phyloP scores from a whole-genome alignment of 2,888 invertebrate genomes.

The Drosophila borealis region DNA sequence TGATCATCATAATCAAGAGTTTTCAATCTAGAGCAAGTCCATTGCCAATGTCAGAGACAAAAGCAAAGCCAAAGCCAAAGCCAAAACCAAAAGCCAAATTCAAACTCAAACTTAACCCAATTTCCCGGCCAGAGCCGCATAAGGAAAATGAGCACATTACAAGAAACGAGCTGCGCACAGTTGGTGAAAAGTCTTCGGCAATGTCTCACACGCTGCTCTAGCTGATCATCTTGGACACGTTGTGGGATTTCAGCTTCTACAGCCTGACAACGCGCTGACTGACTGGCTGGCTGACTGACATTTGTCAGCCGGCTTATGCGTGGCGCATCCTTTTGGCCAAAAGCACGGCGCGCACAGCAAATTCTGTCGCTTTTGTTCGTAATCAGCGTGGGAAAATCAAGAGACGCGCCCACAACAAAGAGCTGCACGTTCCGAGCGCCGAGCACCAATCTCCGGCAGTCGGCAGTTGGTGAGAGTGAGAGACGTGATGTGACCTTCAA shows the following conservation, averaged over 20 bases:
- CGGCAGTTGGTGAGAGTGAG: neutral
- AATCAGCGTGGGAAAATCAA: slow-evolving; percentile 63
- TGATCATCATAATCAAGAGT: slow-evolving; percentile 29
- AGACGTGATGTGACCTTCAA: slow-evolving; percentile 48
- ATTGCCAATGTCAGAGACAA: slow-evolving; percentile 47
- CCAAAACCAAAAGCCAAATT: slow-evolving; percentile 54
- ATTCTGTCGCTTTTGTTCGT: slow-evolving; percentile 39
- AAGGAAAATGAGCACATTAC: slow-evolving; percentile 81
- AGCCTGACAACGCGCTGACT: slow-evolving; percentile 23
- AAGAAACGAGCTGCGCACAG: slow-evolving; percentile 47
- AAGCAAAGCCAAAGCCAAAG: slow-evolving; percentile 2
- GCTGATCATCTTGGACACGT: slow-evolving; percentile 62
- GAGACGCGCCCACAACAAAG: slow-evolving; percentile 16
- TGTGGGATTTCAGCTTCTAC: slow-evolving; percentile 59
- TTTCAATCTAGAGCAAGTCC: slow-evolving; percentile 65
- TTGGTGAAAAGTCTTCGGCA: slow-evolving; percentile 44
- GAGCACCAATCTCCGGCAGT: neutral
- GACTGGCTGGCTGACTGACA: slow-evolving; percentile 49
- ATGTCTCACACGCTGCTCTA: slow-evolving; percentile 28
- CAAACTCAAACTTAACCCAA: slow-evolving; percentile 74
- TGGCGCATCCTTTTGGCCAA: slow-evolving; percentile 60
- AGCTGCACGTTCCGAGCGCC: neutral
- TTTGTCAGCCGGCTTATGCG: slow-evolving; percentile 57
- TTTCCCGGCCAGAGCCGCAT: slow-evolving; percentile 61
- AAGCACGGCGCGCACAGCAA: slow-evolving; percentile 9